Base-by-base conservation (phyloP, 1,140 invertebrate species). In the Papilio polytes region DNA sequence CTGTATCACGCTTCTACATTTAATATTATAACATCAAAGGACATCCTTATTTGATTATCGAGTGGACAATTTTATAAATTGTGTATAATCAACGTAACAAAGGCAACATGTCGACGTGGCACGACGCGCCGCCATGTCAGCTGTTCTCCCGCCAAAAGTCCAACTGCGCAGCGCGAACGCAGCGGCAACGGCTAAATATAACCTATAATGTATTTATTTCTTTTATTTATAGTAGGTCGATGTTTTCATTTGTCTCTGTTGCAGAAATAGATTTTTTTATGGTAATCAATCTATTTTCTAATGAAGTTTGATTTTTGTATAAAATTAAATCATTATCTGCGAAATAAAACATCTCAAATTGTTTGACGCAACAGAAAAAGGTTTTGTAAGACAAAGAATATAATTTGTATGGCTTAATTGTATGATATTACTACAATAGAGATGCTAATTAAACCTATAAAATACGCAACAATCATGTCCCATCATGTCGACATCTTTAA, bases 121-220 rank as follows among this genome's bases (percentile, higher is more conserved):
- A 41, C 53, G 76, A 56, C 76, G 56, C 53, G 76, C 31, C 31
- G 53, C 74, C 76, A 63, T 78, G 76, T 63, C 76, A 78, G 56
- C 76, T 78, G 51, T 77, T 77, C 56, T 56, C 26, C 22, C 74
- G 74, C 51, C 74, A 77, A 77, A 77, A 36, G 10, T 44, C 12
- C 51, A 36, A 56, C 48, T 77, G 48, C 74, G 74, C 44, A 76
- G 26, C 48, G n/a, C 74, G 48, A 31, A 13, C 51, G 74, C 9
- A 56, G 20, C 73, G 12, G 48, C 74, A 59, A 77, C 51, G 26
- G 51, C 74, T 77, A 77, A 77, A 77, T 59, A 77, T 77, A 77
- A 53, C 51, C 51, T 26, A 59, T 77, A 46, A n/a, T 22, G 44
- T 53, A 51, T 73, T 73, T 77, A 51, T 77, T 22, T 20, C 20